Conservation (phyloP, 2,888 invertebrate species). For the Calliopum simillimum region DNA sequence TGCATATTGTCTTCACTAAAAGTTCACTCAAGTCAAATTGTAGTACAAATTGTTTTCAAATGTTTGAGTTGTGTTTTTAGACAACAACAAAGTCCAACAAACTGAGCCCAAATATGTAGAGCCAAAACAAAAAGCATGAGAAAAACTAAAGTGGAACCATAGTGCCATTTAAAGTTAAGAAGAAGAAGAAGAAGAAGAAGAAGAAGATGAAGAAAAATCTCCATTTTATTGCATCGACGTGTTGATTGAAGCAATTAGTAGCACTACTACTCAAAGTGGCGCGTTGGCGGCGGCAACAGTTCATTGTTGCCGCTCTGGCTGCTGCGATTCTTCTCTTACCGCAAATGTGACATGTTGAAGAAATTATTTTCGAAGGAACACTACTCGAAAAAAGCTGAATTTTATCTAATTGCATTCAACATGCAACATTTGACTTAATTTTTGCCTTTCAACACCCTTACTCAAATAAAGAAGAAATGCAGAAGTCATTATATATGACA, state of each 20-base stretch:
- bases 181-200: constrained; percentile 29
- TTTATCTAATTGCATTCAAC: constrained; percentile 50
- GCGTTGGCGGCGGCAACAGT: too few relatives aligned
- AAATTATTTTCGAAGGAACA: not conserved
- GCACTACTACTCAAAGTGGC: too few relatives aligned
- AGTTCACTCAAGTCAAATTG: too few relatives aligned
- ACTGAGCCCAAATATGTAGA: too few relatives aligned
- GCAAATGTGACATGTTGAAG: constrained; percentile 45
- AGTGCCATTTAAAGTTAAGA: constrained; percentile 28
- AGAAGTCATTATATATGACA: too few relatives aligned
- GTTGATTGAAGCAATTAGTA: constrained; percentile 63
- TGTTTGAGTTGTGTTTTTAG: too few relatives aligned
- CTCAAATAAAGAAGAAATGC: too few relatives aligned
- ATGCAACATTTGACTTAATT: constrained; percentile 61
- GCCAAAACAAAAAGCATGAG: not conserved
- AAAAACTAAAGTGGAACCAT: constrained; percentile 6
- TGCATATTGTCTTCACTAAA: too few relatives aligned
- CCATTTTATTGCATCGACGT: constrained; percentile 48
- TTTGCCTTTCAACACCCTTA: constrained; percentile 40
- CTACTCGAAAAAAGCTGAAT: not conserved
- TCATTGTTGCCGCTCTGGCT: too few relatives aligned
- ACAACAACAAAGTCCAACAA: too few relatives aligned
- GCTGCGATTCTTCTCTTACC: constrained; percentile 31
- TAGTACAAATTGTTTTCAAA: too few relatives aligned
- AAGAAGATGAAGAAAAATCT: constrained; percentile 33